These are phyloP conservation scores for Chunga burmeisteri DNA, from an alignment of 2,113 vertebrate species.

Conservation along the genomic window DNA sequence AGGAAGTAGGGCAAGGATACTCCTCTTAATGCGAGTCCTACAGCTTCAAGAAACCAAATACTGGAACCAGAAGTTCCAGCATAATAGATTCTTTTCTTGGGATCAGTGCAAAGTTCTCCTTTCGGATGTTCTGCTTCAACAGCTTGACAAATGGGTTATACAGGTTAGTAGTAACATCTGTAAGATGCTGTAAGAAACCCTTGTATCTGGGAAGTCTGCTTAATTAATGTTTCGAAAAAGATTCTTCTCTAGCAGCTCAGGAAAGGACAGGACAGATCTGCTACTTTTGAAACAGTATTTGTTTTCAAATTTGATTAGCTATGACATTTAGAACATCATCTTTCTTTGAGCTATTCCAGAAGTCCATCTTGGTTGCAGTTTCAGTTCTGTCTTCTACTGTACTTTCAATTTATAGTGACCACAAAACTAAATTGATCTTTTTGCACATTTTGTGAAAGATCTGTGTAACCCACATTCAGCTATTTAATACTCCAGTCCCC, in stretches of 20 bases:
- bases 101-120: neutral
- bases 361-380: neutral
- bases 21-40: neutral
- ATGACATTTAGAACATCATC: neutral
- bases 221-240: neutral
- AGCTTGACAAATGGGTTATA: neutral
- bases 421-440: neutral
- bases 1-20: neutral
- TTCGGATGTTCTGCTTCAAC: neutral
- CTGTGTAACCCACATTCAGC: neutral
- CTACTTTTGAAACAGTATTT: neutral
- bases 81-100: neutral
- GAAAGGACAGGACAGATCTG: neutral
- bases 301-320: neutral
- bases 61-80: neutral
- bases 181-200: neutral
- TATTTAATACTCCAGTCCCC: neutral
- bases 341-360: neutral
- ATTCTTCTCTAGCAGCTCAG: neutral
- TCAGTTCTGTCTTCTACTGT: neutral
- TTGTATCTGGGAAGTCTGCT: neutral
- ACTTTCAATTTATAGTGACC: neutral
- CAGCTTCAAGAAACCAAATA: neutral
- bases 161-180: neutral
- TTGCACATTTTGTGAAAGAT: neutral